Base-by-base conservation (phyloP, 2,113 vertebrate species). In the Carollia perspicillata region DNA sequence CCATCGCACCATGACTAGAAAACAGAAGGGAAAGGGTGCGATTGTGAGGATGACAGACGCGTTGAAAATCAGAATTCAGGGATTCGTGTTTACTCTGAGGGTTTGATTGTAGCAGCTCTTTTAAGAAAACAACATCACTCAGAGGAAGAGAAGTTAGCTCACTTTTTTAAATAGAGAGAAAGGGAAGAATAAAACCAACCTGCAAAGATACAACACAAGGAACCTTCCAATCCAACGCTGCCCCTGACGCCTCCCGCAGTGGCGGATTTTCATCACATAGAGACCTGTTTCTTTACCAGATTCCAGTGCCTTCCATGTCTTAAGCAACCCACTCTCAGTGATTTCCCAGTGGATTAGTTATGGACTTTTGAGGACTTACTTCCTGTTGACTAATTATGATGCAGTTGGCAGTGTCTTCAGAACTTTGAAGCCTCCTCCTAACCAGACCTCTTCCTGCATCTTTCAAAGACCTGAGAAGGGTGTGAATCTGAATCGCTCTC, bases 401-500 rank as follows among this genome's bases (percentile, higher is more conserved):
- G 8, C 14, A 85, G 16, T 92, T 92, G 92, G 80, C 66, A 95
- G 6, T 49, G 74, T 94, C 78, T 95, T 79, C 93, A 42, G 69
- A 95, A 81, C 22, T 86, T 11, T 80, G 60, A 86, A 96, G 49
- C 74, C 63, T 91, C 30, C 79, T 89, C 66, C 86, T 44, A 84
- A 49, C 23, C 68, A 95, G 87, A 89, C 71, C 83, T 89, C 71
- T 96, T 95, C 72, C 65, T 85, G 8, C n/a, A 68, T 93, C 53
- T 86, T 71, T 90, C 58, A 35, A 58, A 96, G 80, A 81, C 68
- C 58, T 66, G 71, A 65, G 28, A 88, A 90, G 93, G 55, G 72
- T 69, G 93, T 89, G 84, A 93, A 84, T 95, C 84, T 96, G n/a
- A 87, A 53, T 78, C 80, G 51, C 71, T 77, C 75, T 84, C 81